Conservation (phyloP, 2,797 vertebrate species). For the Denticeps clupeoides region DNA sequence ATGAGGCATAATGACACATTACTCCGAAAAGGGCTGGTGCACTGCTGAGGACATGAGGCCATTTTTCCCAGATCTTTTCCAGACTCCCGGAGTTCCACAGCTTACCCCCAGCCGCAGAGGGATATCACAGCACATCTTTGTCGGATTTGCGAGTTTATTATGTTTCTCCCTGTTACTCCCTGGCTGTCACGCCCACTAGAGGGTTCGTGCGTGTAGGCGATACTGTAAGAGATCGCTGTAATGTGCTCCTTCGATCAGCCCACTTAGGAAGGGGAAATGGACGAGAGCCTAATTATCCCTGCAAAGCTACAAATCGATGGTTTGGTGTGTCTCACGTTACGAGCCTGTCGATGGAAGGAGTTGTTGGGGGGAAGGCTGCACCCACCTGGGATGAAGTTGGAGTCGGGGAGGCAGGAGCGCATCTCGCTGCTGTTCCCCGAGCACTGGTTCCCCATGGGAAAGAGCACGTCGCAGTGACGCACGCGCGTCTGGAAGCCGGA, state of each 20-base stretch:
- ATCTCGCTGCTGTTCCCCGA: slow-evolving; percentile 79
- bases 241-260: slow-evolving; percentile 28
- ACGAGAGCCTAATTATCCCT: slow-evolving; percentile 41
- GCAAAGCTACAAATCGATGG: slow-evolving; percentile 42
- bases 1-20: slow-evolving; percentile 56
- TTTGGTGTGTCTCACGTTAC: slow-evolving; percentile 43
- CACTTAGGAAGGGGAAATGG: slow-evolving; percentile 23
- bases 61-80: slow-evolving; percentile 22
- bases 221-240: slow-evolving; percentile 13
- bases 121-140: too few species aligned
- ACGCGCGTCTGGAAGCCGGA: slow-evolving; percentile 67
- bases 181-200: too few species aligned
- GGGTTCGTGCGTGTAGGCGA: slow-evolving; percentile 20
- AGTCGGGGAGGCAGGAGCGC: slow-evolving; percentile 65
- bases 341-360: slow-evolving; percentile 37
- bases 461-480: slow-evolving; percentile 78
- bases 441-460: slow-evolving; percentile 85
- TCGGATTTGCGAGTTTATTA: too few species aligned
- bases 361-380: slow-evolving; percentile 8
- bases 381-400: slow-evolving; percentile 89
- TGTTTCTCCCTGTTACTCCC: too few species aligned
- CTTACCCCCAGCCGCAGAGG: too few species aligned
- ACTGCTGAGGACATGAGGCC: slow-evolving; percentile 38
- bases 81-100: background rate
- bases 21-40: slow-evolving; percentile 44